Conservation (phyloP, 1,140 invertebrate genomes). For the Aphis craccivora region DNA sequence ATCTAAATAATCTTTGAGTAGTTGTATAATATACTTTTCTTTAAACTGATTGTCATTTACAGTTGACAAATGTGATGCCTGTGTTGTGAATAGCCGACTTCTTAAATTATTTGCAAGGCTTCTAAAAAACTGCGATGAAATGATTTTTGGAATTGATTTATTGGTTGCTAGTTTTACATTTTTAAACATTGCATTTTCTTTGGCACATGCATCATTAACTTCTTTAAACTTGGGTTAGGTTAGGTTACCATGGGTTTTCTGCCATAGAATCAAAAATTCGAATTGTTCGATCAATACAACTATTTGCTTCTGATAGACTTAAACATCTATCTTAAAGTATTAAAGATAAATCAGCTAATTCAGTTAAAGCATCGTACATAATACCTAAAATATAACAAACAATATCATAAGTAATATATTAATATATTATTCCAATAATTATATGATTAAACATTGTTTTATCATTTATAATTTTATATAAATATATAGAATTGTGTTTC, state of each 20-base stretch:
- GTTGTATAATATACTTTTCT: too few species aligned
- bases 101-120: neutral
- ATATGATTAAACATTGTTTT: neutral
- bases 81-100: constrained; percentile 12
- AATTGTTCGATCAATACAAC: constrained; percentile 10
- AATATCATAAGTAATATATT: neutral
- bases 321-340: neutral
- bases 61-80: neutral
- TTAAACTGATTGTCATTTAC: too few species aligned
- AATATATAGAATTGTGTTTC: too few species aligned
- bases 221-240: neutral
- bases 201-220: constrained; percentile 11
- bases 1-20: too few species aligned
- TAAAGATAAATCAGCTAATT: constrained; percentile 27
- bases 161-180: neutral
- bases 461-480: too few species aligned
- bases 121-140: neutral
- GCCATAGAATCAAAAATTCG: constrained; percentile 32
- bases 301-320: constrained; percentile 14
- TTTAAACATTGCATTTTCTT: neutral
- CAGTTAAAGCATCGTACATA: constrained; percentile 7
- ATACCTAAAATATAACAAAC: constrained; percentile 32
- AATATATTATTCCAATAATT: neutral
- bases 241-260: too few species aligned
- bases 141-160: too few species aligned